Conservation (phyloP, 2,113 vertebrate genomes). For the Silurus asotus region DNA sequence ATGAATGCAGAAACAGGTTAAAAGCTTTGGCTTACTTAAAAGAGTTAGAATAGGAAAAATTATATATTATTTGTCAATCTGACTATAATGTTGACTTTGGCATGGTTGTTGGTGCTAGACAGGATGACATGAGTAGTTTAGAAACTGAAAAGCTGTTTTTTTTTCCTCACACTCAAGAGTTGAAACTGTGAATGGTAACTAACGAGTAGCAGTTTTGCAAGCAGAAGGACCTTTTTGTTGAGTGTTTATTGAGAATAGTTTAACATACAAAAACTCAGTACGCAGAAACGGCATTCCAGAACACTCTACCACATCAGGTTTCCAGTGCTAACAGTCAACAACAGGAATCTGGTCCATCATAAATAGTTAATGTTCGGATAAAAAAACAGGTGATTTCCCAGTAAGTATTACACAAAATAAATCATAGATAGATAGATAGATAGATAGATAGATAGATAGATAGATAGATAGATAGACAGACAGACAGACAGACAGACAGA, state of each 20-base stretch:
- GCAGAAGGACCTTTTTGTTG: not conserved
- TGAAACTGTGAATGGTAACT: not conserved
- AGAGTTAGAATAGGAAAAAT: not conserved
- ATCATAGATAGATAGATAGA: too few relatives aligned
- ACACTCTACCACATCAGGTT: not conserved
- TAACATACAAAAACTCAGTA: not conserved
- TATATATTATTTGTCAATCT: too few relatives aligned
- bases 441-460: too few relatives aligned
- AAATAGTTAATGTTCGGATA: not conserved
- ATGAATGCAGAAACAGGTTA: not conserved
- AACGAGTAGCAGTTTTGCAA: not conserved
- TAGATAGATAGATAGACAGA: too few relatives aligned
- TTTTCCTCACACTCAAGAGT: not conserved
- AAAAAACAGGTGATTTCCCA: not conserved
- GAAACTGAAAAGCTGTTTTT: not conserved
- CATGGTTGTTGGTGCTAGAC: not conserved
- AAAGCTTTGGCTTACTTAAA: not conserved
- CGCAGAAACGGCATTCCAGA: not conserved
- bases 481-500: too few relatives aligned
- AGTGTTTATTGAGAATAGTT: not conserved
- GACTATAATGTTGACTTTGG: not conserved
- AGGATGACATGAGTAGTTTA: not conserved
- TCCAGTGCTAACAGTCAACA: not conserved
- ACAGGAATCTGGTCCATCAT: not conserved
- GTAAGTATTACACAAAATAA: too few relatives aligned